Evolutionary conservation across 2,797 vertebrate genomes (phyloP).

Genomic region (Sebastiscus tertius): DNA sequence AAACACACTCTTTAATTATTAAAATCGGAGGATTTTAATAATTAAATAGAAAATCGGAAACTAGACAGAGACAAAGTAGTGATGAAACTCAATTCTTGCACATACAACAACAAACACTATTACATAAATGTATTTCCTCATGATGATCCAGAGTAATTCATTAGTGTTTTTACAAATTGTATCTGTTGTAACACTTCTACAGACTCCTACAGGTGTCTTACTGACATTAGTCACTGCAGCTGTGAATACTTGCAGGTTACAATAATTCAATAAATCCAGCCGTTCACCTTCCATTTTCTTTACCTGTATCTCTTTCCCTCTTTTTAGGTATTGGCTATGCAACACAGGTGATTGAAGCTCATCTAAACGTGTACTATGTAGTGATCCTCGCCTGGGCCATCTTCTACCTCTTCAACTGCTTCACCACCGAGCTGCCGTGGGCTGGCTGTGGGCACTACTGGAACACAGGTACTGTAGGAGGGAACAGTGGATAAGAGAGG

Average conservation of each 20-base stretch:
- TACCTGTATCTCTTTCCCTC: not conserved
- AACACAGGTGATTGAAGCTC: slow-evolving; percentile 97
- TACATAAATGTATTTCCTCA: not conserved
- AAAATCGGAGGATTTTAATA: not conserved
- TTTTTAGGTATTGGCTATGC: slow-evolving; percentile 95
- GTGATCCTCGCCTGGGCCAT: slow-evolving; percentile 98
- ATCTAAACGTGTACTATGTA: slow-evolving; percentile 97
- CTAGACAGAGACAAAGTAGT: not conserved
- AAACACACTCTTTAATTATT: not conserved
- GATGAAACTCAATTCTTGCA: not conserved
- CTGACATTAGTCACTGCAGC: not conserved
- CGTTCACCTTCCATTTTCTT: not conserved
- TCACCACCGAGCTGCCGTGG: slow-evolving; percentile 97
- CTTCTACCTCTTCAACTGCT: slow-evolving; percentile 99
- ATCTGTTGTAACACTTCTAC: not conserved
- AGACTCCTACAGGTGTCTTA: not conserved
- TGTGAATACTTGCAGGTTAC: not conserved
- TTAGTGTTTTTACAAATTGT: not conserved
- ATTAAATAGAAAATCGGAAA: not conserved
- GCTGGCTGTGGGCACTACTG: slow-evolving; percentile 97
- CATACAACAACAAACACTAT: not conserved
- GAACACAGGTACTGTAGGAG: slow-evolving; percentile 91
- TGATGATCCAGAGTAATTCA: not conserved
- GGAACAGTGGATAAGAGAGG: not conserved
- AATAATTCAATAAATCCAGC: not conserved